A percentile compares a stretch with the other conserved stretches of the same genome.
Evolutionary conservation across 2,888 invertebrate species (phyloP).

Genomic region (Quadroppia sp.): DNA sequence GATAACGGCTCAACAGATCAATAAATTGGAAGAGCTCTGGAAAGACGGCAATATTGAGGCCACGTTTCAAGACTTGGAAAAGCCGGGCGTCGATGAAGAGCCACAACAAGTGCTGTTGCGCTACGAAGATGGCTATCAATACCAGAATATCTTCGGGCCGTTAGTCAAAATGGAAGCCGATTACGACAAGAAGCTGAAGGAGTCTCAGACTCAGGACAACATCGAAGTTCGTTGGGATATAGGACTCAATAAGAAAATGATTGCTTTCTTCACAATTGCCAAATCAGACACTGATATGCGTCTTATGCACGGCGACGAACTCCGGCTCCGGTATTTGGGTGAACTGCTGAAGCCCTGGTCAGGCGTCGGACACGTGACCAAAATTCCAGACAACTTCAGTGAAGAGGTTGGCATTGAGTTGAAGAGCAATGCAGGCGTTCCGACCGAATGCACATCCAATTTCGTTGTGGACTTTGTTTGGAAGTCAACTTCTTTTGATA

Average conservation of each 20-base stretch:
- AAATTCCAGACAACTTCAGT: slow-evolving; percentile 70
- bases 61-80: slow-evolving; percentile 94
- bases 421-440: slow-evolving; percentile 84
- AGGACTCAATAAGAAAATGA: slow-evolving; percentile 94
- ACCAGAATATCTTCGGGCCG: slow-evolving; percentile 96
- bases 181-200: slow-evolving; percentile 94
- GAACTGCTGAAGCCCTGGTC: slow-evolving; percentile 72
- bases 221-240: slow-evolving; percentile 99
- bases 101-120: slow-evolving; percentile 80
- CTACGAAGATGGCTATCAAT: slow-evolving; percentile 98
- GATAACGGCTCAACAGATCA: slow-evolving; percentile 94
- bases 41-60: slow-evolving; percentile 92
- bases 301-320: slow-evolving; percentile 97
- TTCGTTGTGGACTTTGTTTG: slow-evolving; percentile 98
- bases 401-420: slow-evolving; percentile 97
- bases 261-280: slow-evolving; percentile 93
- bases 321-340: slow-evolving; percentile 84
- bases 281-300: slow-evolving; percentile 99
- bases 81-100: slow-evolving; percentile 96
- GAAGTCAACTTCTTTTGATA: slow-evolving; percentile 97
- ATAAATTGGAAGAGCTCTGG: slow-evolving; percentile 97
- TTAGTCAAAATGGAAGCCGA: slow-evolving; percentile 95
- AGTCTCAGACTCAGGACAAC: slow-evolving; percentile 96
- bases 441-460: slow-evolving; percentile 86
- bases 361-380: slow-evolving; percentile 95